Base-by-base conservation (phyloP, 2,888 invertebrate genomes). In the Rhorus exstirpatorius region DNA sequence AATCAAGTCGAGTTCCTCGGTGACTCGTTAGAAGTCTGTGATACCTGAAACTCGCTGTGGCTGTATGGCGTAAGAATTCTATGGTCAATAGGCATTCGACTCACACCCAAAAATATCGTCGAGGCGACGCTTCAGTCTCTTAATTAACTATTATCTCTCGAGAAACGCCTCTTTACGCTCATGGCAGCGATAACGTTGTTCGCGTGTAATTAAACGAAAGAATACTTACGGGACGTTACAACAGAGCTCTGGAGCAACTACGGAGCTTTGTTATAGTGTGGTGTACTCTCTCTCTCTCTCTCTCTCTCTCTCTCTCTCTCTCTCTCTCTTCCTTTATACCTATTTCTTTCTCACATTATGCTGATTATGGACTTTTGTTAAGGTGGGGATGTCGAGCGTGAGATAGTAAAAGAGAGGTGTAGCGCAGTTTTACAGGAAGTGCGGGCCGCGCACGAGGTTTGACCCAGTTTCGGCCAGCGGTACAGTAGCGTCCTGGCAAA, bases 371-470 rank as follows among this genome's bases (percentile, higher is more conserved):
- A 55, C 24, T 53, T 53, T 53, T 31, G 55, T 65, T 53, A 65
- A 51, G 19, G 63, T 63, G 53, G 53, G 53, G 53, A 3, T 12
- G n/a, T 51, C 51, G 31, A 19, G 51, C 17, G 8, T 3, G 31
- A 31, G 31, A 31, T 12, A 51, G n/a, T 12, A 35, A 31, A 26
- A 31, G 41, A 44, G 53, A 76, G 53, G 71, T 46, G 74, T 70
- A 80, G 65, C 61, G 31, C 41, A 67, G 65, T 81, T 80, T 81
- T 81, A 81, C 81, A 63, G 81, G 81, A 81, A 78, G 81, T 72
- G 51, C 72, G 60, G 72, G 81, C 67, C 35, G 74, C 55, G 61
- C 61, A 58, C 53, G 61, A 74, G 53, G 81, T 58, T 81, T 81
- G 81, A 81, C 81, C 81, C 24, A 81, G 61, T 81, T 81, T 74